Evolutionary conservation across 2,888 invertebrate genomes (phyloP).

Genomic region (Asteroscopus sphinx): DNA sequence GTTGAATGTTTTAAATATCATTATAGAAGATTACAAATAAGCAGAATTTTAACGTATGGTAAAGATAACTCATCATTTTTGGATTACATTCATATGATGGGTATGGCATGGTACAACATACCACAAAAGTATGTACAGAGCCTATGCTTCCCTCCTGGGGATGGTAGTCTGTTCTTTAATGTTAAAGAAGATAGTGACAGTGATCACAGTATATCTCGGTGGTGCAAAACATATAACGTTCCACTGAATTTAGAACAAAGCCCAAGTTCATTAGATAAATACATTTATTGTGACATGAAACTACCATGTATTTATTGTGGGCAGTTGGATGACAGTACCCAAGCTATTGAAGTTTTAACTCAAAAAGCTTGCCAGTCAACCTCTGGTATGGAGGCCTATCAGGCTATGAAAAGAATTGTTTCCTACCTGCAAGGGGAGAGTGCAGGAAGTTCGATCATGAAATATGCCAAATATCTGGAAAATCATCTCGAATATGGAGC

Average conservation of each 20-base stretch:
- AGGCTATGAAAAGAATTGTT: constrained; percentile 68
- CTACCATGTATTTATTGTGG: constrained; percentile 52
- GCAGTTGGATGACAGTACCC: constrained; percentile 43
- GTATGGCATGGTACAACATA: constrained; percentile 65
- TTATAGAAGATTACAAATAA: constrained; percentile 67
- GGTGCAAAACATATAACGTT: constrained; percentile 62
- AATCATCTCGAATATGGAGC: constrained; percentile 66
- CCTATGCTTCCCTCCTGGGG: constrained; percentile 56
- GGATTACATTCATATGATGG: constrained; percentile 64
- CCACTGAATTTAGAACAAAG: constrained; percentile 53
- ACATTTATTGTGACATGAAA: constrained; percentile 62
- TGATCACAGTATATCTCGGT: constrained; percentile 61
- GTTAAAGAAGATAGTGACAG: constrained; percentile 56
- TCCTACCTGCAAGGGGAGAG: constrained; percentile 64
- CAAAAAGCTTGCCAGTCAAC: constrained; percentile 44
- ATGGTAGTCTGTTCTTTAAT: constrained; percentile 59
- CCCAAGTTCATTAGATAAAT: constrained; percentile 58
- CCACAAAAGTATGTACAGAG: constrained; percentile 58
- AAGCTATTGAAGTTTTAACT: constrained; percentile 48
- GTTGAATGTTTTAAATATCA: constrained; percentile 66
- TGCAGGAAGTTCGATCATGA: constrained; percentile 55
- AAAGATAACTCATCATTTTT: constrained; percentile 54
- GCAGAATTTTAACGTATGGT: constrained; percentile 53
- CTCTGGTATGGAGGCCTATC: constrained; percentile 65
- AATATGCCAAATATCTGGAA: constrained; percentile 65